These are phyloP conservation scores for Lycia hirtaria DNA, from an alignment of 2,888 invertebrate genomes.

Conservation along the genomic window DNA sequence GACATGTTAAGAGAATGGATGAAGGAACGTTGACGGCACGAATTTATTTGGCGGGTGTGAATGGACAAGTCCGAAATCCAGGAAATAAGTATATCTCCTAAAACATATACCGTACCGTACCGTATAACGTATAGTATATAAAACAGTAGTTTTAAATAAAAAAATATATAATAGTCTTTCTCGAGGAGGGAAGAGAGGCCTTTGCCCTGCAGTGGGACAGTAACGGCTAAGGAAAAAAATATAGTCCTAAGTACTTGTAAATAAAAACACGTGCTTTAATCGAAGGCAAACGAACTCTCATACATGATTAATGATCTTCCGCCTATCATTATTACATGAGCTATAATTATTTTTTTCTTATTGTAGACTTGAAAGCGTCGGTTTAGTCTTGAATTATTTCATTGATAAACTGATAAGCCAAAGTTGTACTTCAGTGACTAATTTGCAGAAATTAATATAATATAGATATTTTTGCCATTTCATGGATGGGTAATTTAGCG, in stretches of 20 bases:
- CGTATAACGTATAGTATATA: no score
- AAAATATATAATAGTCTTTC: no score
- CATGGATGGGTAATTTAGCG: neutral
- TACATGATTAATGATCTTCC: constrained; percentile 27
- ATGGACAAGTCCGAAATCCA: no score
- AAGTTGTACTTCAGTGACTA: neutral
- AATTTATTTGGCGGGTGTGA: no score
- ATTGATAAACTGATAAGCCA: constrained; percentile 15
- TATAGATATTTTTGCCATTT: neutral
- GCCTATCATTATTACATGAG: constrained; percentile 22
- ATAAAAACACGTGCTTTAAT: constrained; percentile 22
- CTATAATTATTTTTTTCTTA: constrained; percentile 22
- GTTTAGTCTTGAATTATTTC: constrained; percentile 16
- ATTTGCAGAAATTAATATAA: neutral
- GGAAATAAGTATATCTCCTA: no score
- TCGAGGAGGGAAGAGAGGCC: no score
- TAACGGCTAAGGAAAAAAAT: no score
- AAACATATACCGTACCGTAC: no score
- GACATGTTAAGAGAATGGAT: no score
- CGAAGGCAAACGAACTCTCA: constrained; percentile 34
- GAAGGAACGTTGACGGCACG: no score
- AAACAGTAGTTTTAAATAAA: no score
- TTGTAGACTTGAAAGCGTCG: constrained; percentile 1
- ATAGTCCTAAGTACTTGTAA: neutral
- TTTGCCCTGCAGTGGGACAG: no score